Conservation (phyloP, 2,113 vertebrate genomes). For the Glaucidium brasilianum region DNA sequence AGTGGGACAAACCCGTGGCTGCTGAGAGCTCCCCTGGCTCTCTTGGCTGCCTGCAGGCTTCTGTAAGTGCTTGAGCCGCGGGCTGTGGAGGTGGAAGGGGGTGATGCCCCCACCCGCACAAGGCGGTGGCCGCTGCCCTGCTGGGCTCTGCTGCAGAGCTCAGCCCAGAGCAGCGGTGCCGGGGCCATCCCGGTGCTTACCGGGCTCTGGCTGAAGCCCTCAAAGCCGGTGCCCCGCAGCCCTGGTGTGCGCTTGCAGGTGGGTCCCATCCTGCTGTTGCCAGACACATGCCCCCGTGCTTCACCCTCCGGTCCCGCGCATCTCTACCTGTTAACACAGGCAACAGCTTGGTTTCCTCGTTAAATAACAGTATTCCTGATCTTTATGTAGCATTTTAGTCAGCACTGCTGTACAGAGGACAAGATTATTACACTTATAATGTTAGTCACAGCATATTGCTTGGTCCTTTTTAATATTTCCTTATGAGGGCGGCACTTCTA, state of each 20-base stretch:
- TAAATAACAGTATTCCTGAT: neutral
- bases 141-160: accelerated
- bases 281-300: neutral
- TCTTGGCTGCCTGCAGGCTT: constrained; percentile 74
- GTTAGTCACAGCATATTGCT: neutral
- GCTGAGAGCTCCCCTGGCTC: constrained; percentile 63
- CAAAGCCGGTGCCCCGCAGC: neutral
- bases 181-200: accelerated
- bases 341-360: neutral
- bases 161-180: accelerated
- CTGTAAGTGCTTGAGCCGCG: constrained; percentile 74
- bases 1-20: constrained; percentile 62
- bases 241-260: accelerated
- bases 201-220: neutral
- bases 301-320: neutral
- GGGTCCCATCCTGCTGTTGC: neutral
- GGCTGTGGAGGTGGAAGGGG: neutral
- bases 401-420: neutral
- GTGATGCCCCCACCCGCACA: neutral
- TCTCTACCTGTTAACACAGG: neutral
- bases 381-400: neutral
- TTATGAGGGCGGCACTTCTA: neutral
- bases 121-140: accelerated
- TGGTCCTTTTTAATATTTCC: neutral
- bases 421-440: neutral